phyloP scores from a whole-genome alignment of 2,888 invertebrate species.

The Anorthoa munda region DNA sequence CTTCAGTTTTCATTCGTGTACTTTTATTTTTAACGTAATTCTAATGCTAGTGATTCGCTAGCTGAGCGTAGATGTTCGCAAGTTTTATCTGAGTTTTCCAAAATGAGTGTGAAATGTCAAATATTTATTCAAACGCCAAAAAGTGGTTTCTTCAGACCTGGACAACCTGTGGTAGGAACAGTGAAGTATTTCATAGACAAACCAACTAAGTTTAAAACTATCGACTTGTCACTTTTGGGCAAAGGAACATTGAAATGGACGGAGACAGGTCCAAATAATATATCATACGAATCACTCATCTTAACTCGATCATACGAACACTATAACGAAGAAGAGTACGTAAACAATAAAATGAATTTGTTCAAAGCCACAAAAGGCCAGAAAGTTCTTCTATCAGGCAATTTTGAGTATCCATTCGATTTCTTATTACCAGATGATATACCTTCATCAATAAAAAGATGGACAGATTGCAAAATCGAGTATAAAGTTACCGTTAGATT shows the following conservation, averaged over 20 bases:
- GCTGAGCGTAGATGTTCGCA: not conserved
- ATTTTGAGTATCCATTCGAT: conserved; percentile 1
- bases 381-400: conserved; percentile 6
- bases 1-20: not conserved
- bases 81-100: not conserved
- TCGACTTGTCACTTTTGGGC: conserved; percentile 63
- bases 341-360: conserved; percentile 44
- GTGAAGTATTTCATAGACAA: conserved; percentile 64
- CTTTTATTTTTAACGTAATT: not conserved
- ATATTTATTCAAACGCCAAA: conserved; percentile 62
- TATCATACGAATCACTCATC: too few relatives aligned
- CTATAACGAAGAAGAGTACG: conserved; percentile 49
- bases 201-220: conserved; percentile 57
- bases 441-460: conserved; percentile 44
- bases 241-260: conserved; percentile 38
- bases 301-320: too few relatives aligned
- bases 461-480: conserved; percentile 20
- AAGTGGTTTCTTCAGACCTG: conserved; percentile 62
- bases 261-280: too few relatives aligned
- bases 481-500: conserved; percentile 41
- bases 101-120: conserved; percentile 60
- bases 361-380: not conserved
- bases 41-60: conserved; percentile 4
- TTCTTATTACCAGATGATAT: conserved; percentile 22
- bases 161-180: conserved; percentile 59